These are phyloP conservation scores for Druon quercuslanigerum DNA, from an alignment of 1,140 invertebrate species.

Conservation along the genomic window DNA sequence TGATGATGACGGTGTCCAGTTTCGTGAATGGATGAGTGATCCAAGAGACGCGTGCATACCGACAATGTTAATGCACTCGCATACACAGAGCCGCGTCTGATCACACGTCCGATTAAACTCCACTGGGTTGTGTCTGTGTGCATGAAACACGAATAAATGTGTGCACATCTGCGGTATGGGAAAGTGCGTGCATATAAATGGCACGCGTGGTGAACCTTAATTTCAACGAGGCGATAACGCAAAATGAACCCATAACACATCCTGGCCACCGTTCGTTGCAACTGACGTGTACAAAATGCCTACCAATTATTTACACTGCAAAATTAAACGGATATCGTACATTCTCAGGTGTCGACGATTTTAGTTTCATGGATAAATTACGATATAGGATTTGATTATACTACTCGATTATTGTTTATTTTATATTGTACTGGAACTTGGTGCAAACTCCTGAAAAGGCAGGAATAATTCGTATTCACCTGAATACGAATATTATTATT, in stretches of 20 bases:
- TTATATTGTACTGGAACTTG: no score
- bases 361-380: slow-evolving; percentile 6
- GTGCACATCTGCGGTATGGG: slow-evolving; percentile 2
- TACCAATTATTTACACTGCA: slow-evolving; percentile 10
- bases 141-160: not conserved
- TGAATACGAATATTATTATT: no score
- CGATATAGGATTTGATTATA: slow-evolving; percentile 4
- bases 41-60: slow-evolving; percentile 11
- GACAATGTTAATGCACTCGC: slow-evolving; percentile 26
- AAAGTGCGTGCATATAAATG: slow-evolving; percentile 47
- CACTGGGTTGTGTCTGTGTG: not conserved
- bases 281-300: slow-evolving; percentile 23
- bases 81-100: slow-evolving; percentile 15
- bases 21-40: slow-evolving; percentile 20
- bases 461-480: no score
- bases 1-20: not conserved
- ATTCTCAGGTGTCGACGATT: slow-evolving; percentile 17
- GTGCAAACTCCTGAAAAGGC: no score
- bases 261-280: slow-evolving; percentile 46
- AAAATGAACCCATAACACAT: slow-evolving; percentile 63
- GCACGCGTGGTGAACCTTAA: slow-evolving; percentile 55
- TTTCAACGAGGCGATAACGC: slow-evolving; percentile 55
- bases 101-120: slow-evolving; percentile 27
- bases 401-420: no score
- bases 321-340: slow-evolving; percentile 16